Base-by-base conservation (phyloP, 2,888 invertebrate genomes). In the Acrobasis suavella region DNA sequence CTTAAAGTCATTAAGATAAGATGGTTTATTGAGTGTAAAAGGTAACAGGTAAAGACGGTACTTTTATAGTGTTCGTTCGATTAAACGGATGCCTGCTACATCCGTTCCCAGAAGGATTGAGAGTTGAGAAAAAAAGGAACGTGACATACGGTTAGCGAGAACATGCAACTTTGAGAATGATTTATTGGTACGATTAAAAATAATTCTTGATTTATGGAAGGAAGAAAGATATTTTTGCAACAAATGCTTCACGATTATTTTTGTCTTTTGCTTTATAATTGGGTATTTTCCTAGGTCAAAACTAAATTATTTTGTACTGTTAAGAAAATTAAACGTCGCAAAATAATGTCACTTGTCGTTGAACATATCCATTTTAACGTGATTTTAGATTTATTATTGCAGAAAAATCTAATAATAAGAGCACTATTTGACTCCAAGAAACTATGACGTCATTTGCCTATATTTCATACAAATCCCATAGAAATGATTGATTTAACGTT, bases 41-140 rank as follows among this genome's bases (percentile, higher is more conserved):
- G 8, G 52, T 63, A 65, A 65, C 61, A 61, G 50, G 50, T 62
- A 42, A 62, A 58, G 49, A 56, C 58, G 51, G 58, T 64, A 63
- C 62, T 65, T 62, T 65, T 64, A 56, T 64, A 63, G 51, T 64
- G 73, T 78, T 74, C 79, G 83, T 78, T 74, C 79, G 83, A 86
- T 87, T 85, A 85, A 85, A 82, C 86, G 85, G 86, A 83, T 85
- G 83, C 83, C 77, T 74, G 73, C 73, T 74, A 85, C 88, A 89
- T 91, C 90, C 90, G 90, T 89, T 91, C 90, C 83, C 90, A 90
- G 87, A 87, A 88, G 85, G 85, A 86, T 83, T 82, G 83, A 74
- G 77, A 76, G 71, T 72, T 72, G 78, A 84, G 75, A 82, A 82
- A 78, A 77, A 72, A 65, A 75, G 75, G 77, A 72, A 77, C 74